Evolutionary conservation across 2,888 invertebrate genomes (phyloP), one percentile per base, ranked within the genome.

Genomic region (Synergus itoensis): DNA sequence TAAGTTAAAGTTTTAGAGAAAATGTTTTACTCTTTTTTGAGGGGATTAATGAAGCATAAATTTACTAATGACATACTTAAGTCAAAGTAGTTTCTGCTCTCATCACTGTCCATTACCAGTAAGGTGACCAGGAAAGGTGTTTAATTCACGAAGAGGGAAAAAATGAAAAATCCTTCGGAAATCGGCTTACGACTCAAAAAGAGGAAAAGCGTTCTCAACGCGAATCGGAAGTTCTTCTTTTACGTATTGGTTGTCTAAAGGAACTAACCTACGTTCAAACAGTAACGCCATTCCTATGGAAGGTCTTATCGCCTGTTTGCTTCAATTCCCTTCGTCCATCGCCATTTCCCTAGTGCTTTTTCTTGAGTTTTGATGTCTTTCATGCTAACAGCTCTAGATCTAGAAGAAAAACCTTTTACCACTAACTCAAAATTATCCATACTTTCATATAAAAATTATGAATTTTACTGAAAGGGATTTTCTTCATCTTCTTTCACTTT

Each of bases 291-390:
- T 81, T 84, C 82, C 84, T 83, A 77, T 79, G 82, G 84, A 83
- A 83, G 69, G 81, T 81, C 83, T 84, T 84, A 84, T 84, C 84
- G 80, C 81, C 80, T 82, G 83, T 82, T 84, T 83, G 81, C 84
- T 79, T 80, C 76, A 81, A 82, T 81, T 84, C 81, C 60, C 80
- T 84, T 78, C 84, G 82, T 83, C 80, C 84, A 82, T 84, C 82
- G 80, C 81, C 81, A 82, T 84, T 80, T 83, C 79, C 79, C 80
- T 63, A 45, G 40, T 78, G 81, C 83, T 83, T 80, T 84, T 85
- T 82, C 82, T 82, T 80, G 79, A 82, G 84, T 85, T 84, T 83
- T 85, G 82, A 84, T 84, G 85, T 84, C 85, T 84, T 84, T 80
- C 62, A 75, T 65, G 80, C 82, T 84, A 82, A 83, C 80, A 80